Evolutionary conservation across 2,797 vertebrate species (phyloP).

Genomic region (Capromys pilorides): DNA sequence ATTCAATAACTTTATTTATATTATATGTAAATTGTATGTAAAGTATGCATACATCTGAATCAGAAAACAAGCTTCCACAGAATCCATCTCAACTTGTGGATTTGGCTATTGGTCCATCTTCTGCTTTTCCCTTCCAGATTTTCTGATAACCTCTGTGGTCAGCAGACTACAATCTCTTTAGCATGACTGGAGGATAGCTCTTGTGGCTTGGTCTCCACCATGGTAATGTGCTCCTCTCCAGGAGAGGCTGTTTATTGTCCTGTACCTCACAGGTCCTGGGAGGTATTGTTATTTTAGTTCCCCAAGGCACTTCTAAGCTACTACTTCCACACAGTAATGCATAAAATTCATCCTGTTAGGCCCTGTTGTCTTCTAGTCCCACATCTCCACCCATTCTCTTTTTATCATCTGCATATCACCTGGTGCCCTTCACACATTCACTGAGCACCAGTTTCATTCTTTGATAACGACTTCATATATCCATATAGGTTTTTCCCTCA

Average conservation of each 20-base stretch:
- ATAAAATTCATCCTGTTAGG: not conserved
- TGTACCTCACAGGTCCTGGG: not conserved
- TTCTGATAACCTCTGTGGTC: constrained; percentile 22
- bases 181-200: not conserved
- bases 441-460: constrained; percentile 29
- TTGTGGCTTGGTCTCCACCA: not conserved
- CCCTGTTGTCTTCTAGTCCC: not conserved
- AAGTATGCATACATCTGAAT: not conserved
- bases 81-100: constrained; percentile 33
- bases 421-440: not conserved
- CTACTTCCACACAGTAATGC: not conserved
- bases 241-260: not conserved
- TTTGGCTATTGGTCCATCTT: not conserved
- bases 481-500: constrained; percentile 7
- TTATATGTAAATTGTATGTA: not conserved
- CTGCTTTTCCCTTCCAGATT: not conserved
- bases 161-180: not conserved
- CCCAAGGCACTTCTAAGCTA: not conserved
- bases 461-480: not conserved
- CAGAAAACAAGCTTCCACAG: not conserved
- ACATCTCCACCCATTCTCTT: not conserved
- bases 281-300: not conserved
- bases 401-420: not conserved
- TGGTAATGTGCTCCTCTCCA: not conserved
- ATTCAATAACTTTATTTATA: constrained; percentile 15